Evolutionary conservation across 2,113 vertebrate genomes (phyloP), one percentile per base, ranked within the genome.

Genomic region (Eclectus roratus): DNA sequence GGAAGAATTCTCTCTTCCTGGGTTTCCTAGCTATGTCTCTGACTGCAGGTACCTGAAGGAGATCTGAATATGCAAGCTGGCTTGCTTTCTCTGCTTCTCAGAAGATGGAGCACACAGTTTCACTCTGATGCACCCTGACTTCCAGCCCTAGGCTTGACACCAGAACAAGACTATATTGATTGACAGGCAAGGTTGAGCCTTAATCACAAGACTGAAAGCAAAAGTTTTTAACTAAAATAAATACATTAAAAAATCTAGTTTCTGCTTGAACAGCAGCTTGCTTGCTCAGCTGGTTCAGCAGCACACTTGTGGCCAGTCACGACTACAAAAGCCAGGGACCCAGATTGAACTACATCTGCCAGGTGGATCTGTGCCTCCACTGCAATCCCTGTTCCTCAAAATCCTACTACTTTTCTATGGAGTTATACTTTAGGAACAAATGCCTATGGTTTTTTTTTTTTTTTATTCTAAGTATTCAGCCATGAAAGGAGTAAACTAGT

Each of bases 251-350:
- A 92, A 64, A 60, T 73, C 29, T 27, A 11, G 12, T 35, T 69
- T 73, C 44, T 53, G 4, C 5, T 69, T 73, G 29, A 73, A 33
- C 17, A 78, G 27, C 17, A 50, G 33, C 16, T 89, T 50, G 19
- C 13, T 58, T 44, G 23, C 25, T 79, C 72, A 85, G 73, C 65
- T 74, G 46, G 15, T 35, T 74, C 50, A 70, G 3, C 21, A 19
- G 29, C 65, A 44, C 0, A 0, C 9, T 35, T 69, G 25, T 39
- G 41, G 7, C 52, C 37, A 74, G 47, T 8, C 19, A 4, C 8
- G 44, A 19, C 20, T 43, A 10, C 16, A 35, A 47, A 65, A 44
- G 6, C 17, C n/a, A 41, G 35, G 6, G 29, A 35, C 15, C 6
- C 33, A 55, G 8, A 23, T 0, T 41, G 63, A 88, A 14, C 31